Percentiles rank a stretch among this genome's conserved stretches.
phyloP scores from a whole-genome alignment of 2,113 vertebrate genomes.

The Rhinopomastus cyanomelas region DNA sequence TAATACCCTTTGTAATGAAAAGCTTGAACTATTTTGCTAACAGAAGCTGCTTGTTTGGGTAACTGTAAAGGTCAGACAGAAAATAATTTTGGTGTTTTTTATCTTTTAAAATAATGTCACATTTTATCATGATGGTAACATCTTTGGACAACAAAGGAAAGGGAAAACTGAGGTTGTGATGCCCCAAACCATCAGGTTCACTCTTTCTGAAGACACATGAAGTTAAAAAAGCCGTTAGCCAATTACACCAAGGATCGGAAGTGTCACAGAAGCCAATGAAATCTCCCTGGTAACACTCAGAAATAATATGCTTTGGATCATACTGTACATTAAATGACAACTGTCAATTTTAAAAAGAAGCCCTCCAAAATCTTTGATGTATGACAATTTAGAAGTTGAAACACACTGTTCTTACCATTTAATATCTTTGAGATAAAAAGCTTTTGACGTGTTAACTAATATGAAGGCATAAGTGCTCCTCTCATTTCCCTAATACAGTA shows the following conservation, averaged over 20 bases:
- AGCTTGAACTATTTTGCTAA: slow-evolving; percentile 72
- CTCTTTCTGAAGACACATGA: slow-evolving; percentile 60
- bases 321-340: slow-evolving; percentile 77
- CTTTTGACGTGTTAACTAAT: slow-evolving; percentile 50
- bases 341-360: slow-evolving; percentile 74
- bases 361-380: slow-evolving; percentile 74
- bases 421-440: slow-evolving; percentile 69
- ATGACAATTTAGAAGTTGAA: slow-evolving; percentile 77
- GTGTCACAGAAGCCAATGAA: slow-evolving; percentile 77
- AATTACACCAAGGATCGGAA: slow-evolving; percentile 78
- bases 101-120: slow-evolving; percentile 79
- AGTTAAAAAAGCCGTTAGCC: slow-evolving; percentile 72
- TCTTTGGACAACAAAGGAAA: slow-evolving; percentile 68
- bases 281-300: slow-evolving; percentile 78
- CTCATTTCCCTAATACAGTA: slow-evolving; percentile 32
- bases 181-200: slow-evolving; percentile 47
- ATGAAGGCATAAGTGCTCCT: slow-evolving; percentile 58
- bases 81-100: slow-evolving; percentile 77
- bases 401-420: slow-evolving; percentile 73
- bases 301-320: slow-evolving; percentile 81
- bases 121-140: slow-evolving; percentile 74
- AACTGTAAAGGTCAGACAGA: slow-evolving; percentile 77
- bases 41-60: slow-evolving; percentile 70
- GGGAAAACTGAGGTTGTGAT: slow-evolving; percentile 72
- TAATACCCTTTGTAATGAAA: slow-evolving; percentile 73